A percentile compares a stretch with the other conserved stretches of the same genome.
Conservation (phyloP, 2,113 vertebrate genomes). For the Toxostoma redivivum region DNA sequence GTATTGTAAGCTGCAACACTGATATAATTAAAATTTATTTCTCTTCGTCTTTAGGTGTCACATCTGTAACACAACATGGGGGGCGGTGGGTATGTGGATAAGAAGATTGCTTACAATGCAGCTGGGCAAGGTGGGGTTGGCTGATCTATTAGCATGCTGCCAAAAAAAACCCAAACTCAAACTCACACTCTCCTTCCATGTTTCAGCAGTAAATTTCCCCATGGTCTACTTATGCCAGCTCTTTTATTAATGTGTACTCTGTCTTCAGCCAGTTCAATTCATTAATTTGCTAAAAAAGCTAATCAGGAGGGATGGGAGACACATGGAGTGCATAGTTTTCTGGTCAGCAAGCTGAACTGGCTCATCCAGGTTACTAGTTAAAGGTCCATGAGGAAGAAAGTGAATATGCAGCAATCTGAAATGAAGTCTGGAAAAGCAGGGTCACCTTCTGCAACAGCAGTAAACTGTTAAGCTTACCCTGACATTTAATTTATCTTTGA, state of each 20-base stretch:
- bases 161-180: background rate
- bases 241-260: background rate
- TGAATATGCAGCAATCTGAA: background rate
- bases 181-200: background rate
- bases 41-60: background rate
- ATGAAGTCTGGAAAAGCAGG: background rate
- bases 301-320: fast-evolving
- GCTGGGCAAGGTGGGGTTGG: background rate
- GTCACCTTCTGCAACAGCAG: background rate
- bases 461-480: background rate
- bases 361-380: background rate
- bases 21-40: background rate
- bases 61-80: background rate
- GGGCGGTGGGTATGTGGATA: background rate
- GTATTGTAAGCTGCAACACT: background rate
- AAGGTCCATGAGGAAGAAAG: background rate
- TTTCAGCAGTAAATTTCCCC: background rate
- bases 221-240: background rate
- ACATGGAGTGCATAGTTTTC: background rate
- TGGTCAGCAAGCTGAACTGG: background rate
- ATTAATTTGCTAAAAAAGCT: background rate
- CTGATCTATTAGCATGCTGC: background rate
- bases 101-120: background rate
- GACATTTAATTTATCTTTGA: background rate
- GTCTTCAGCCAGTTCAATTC: background rate